Percentiles rank a stretch among this genome's conserved stretches.
Conservation (phyloP, 2,888 invertebrate genomes). For the Nephrotoma guestfalica region DNA sequence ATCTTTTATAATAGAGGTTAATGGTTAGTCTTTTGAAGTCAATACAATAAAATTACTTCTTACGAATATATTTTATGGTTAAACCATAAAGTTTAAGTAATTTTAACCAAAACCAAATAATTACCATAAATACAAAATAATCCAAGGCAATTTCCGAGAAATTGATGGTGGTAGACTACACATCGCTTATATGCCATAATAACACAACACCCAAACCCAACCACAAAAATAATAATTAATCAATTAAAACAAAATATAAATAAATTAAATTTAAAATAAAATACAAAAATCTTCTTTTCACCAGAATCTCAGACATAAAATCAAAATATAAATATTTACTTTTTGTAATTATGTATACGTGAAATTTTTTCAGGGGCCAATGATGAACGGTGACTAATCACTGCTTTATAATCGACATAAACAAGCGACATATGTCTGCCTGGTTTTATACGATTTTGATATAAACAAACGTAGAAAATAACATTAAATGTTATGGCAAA, state of each 20-base stretch:
- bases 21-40: too few species aligned
- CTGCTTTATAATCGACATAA: neutral
- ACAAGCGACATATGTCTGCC: neutral
- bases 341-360: neutral
- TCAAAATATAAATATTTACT: neutral
- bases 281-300: neutral
- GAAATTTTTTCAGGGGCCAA: neutral
- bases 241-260: neutral
- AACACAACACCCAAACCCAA: neutral
- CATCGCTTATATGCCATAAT: neutral
- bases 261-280: neutral
- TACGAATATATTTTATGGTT: too few species aligned
- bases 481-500: neutral
- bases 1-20: too few species aligned
- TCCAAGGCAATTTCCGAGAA: too few species aligned
- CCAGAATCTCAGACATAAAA: neutral
- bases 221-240: neutral
- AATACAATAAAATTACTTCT: too few species aligned
- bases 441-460: neutral
- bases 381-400: neutral
- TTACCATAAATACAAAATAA: too few species aligned
- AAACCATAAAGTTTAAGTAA: too few species aligned
- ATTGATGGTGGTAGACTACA: too few species aligned
- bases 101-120: too few species aligned
- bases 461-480: neutral